Conservation (phyloP, 2,113 vertebrate species). For the Cercocebus atys region DNA sequence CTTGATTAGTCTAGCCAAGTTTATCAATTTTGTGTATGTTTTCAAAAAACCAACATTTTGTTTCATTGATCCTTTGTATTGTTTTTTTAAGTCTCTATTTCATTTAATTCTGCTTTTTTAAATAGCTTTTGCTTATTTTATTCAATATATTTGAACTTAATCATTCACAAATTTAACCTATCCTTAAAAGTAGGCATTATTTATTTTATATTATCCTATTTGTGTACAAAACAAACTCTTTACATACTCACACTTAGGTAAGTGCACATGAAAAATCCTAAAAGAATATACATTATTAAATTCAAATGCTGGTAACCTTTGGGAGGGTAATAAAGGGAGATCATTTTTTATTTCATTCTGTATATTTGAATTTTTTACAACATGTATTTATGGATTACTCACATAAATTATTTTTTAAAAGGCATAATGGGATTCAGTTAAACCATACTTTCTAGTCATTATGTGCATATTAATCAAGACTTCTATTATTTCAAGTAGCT, state of each 20-base stretch:
- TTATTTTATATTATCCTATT: conserved; percentile 50
- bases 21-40: too few species aligned
- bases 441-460: neutral
- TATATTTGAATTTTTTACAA: conserved; percentile 44
- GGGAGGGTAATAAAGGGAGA: conserved; percentile 5
- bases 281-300: conserved; percentile 39
- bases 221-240: conserved; percentile 64
- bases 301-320: conserved; percentile 30
- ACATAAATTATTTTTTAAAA: conserved; percentile 40
- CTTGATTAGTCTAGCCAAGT: too few species aligned
- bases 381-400: conserved; percentile 8
- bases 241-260: conserved; percentile 54
- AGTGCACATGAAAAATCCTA: conserved; percentile 7
- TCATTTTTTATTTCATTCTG: conserved; percentile 40
- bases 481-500: neutral
- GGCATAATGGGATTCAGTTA: neutral
- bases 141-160: conserved; percentile 54
- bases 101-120: too few species aligned
- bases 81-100: too few species aligned
- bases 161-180: conserved; percentile 57
- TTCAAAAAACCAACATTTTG: too few species aligned
- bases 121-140: conserved; percentile 47
- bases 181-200: conserved; percentile 60
- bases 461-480: conserved; percentile 31
- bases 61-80: too few species aligned